phyloP scores from a whole-genome alignment of 2,113 vertebrate genomes.

The Ranitomeya imitator region DNA sequence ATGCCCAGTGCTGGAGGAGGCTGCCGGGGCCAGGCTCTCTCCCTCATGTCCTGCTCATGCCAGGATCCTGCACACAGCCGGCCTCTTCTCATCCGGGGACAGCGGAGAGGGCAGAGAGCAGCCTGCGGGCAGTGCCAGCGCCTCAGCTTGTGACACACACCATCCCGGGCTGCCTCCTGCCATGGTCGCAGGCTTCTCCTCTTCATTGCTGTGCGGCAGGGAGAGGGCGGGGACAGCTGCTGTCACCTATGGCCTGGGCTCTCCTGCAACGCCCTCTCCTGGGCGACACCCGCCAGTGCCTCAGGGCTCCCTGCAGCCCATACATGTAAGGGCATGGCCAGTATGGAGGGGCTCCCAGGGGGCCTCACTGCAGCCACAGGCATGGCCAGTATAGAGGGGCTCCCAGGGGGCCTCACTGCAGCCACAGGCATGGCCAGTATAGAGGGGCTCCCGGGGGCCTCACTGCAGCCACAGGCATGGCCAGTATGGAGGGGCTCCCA shows the following conservation, averaged over 20 bases:
- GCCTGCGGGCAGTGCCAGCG: constrained; percentile 50
- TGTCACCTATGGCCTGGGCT: constrained; percentile 65
- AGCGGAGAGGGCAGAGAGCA: constrained; percentile 40
- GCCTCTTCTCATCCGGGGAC: background rate
- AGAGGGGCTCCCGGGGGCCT: too few relatives aligned
- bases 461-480: too few relatives aligned
- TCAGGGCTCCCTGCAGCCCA: too few relatives aligned
- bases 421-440: too few relatives aligned
- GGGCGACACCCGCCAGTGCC: constrained; percentile 63
- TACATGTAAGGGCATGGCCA: too few relatives aligned
- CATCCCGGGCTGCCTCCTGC: constrained; percentile 63
- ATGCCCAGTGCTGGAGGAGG: background rate
- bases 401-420: too few relatives aligned
- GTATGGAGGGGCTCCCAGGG: too few relatives aligned
- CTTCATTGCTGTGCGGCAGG: constrained; percentile 61
- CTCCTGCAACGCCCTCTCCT: constrained; percentile 66
- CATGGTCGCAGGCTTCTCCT: constrained; percentile 60
- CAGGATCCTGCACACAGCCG: background rate
- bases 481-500: too few relatives aligned
- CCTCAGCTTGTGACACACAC: constrained; percentile 59
- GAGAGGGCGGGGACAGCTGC: constrained; percentile 63
- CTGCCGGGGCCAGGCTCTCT: constrained; percentile 28
- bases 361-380: too few relatives aligned
- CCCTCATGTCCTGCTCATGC: constrained; percentile 44
- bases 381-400: too few relatives aligned